Evolutionary conservation across 2,888 invertebrate genomes (phyloP), one percentile per base, ranked within the genome.

Genomic region (Nesidiocoris tenuis): DNA sequence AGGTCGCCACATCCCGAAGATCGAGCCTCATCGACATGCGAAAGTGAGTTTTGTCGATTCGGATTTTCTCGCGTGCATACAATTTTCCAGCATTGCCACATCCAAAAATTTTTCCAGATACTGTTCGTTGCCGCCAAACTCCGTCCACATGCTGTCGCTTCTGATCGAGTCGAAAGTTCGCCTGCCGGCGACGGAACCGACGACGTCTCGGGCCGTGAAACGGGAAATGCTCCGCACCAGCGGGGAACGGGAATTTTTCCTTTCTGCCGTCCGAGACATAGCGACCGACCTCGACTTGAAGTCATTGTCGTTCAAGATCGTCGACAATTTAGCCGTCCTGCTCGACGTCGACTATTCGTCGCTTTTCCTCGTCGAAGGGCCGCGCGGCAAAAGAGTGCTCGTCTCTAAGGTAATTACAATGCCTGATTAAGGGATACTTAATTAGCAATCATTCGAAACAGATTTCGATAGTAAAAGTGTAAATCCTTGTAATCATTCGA

Each of bases 181-280:
- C 12, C 81, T 86, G 1, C 86, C 86, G 1, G 82, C 85, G 61
- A 85, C 85, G 79, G 84, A 84, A 12, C 85, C 84, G 76, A 85
- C 85, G 74, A 84, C 80, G 67, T 81, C 85, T 80, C 82, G 85
- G 63, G 84, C 85, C 66, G 81, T 83, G 61, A 86, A 86, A 80
- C 80, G 82, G 3, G 83, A 83, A 64, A 25, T 82, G 68, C 81
- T 82, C 25, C 78, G 81, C 57, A 77, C 79, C 17, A 81, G 81
- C 79, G 86, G 86, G 77, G 86, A 86, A 79, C 80, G 84, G 25
- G 85, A 85, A 77, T 87, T 87, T 81, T 85, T 86, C 80, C 82
- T 86, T 77, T 85, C 86, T 79, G 85, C 85, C 78, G 85, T 86
- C 22, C 84, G 86, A 77, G 87, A 87, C 80, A 85, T 86, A 66